Base-by-base conservation (phyloP, 2,113 vertebrate species). In the Hydropotes inermis region DNA sequence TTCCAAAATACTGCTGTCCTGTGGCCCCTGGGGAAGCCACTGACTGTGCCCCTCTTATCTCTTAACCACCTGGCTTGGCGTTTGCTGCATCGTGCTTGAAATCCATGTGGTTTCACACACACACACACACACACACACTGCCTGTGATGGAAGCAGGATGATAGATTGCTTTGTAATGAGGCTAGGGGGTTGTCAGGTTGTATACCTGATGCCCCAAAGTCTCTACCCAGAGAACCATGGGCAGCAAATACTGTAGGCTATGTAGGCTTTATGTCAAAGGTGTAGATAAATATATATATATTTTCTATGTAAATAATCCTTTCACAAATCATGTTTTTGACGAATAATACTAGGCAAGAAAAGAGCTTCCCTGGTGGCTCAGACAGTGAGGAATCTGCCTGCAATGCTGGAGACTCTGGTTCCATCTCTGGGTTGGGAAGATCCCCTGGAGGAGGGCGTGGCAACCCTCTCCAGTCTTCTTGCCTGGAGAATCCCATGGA, bases 241-340 rank as follows among this genome's bases (percentile, higher is more conserved):
- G 36, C 39, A 83, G 33, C 1, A 81, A 16, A 27, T 5, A 1
- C 12, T 79, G 1, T 9, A 82, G 27, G 43, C 47, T 2, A 0
- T 19, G 7, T 16, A 39, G n/a, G n/a, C 43, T 87, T 83, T 94
- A 39, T 39, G 89, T 13, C 47, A 57, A 43, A 79, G 43, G 23
- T 21, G 9, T 21, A n/a, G 74, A 55, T 55, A 45, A 30, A 39
- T 25, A 30, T 7, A 5, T 7, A 5, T 39, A 10, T 58, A 15
- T 67, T n/a, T 88, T 19, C 15, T 10, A 27, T 15, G 28, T 88
- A 70, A 89, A 64, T 57, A 52, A 50, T 33, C 21, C 45, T 91
- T 93, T 74, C 58, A 57, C 39, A 39, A 61, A 23, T 52, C 21
- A 21, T 28, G 39, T 50, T 81, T 88, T 86, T 93, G 90, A 39